Percentiles rank a stretch among this genome's conserved stretches.
phyloP scores from a whole-genome alignment of 2,888 invertebrate species.

The Lissonota sp. region DNA sequence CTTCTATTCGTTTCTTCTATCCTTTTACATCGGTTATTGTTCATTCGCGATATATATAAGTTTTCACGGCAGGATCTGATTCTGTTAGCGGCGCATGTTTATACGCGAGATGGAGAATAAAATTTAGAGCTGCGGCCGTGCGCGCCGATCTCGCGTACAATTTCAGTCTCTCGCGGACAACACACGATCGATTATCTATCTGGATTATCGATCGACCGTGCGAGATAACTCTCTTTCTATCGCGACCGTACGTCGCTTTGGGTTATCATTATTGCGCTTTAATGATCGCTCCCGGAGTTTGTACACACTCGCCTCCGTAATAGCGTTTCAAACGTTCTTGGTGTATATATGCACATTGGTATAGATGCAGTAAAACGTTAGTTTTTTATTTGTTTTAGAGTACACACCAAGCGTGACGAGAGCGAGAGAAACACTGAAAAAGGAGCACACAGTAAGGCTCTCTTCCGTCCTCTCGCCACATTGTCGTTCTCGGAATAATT shows the following conservation, averaged over 20 bases:
- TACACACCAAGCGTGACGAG: conserved; percentile 8
- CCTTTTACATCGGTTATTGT: conserved; percentile 49
- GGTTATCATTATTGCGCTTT: conserved; percentile 65
- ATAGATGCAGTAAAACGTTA: conserved; percentile 17
- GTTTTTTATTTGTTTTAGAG: conserved; percentile 31
- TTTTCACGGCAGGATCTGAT: conserved; percentile 34
- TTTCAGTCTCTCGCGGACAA: conserved; percentile 14
- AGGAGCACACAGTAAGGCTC: conserved; percentile 18
- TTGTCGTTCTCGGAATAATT: conserved; percentile 67
- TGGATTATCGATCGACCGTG: conserved; percentile 58
- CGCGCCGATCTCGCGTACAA: conserved; percentile 30
- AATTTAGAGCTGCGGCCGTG: conserved; percentile 26
- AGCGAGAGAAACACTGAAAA: conserved; percentile 1
- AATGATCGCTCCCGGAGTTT: conserved; percentile 61
- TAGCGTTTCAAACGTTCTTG: conserved; percentile 35
- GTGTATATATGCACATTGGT: conserved; percentile 9
- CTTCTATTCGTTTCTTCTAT: not conserved
- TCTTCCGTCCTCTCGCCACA: conserved; percentile 52
- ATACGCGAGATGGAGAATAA: conserved; percentile 20
- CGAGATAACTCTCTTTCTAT: conserved; percentile 57
- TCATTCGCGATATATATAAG: conserved; percentile 7
- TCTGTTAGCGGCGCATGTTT: conserved; percentile 24
- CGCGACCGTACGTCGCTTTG: conserved; percentile 43
- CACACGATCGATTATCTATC: conserved; percentile 59
- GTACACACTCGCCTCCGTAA: conserved; percentile 29